Evolutionary conservation across 2,797 vertebrate genomes (phyloP).

Genomic region (Poecilia gillii): DNA sequence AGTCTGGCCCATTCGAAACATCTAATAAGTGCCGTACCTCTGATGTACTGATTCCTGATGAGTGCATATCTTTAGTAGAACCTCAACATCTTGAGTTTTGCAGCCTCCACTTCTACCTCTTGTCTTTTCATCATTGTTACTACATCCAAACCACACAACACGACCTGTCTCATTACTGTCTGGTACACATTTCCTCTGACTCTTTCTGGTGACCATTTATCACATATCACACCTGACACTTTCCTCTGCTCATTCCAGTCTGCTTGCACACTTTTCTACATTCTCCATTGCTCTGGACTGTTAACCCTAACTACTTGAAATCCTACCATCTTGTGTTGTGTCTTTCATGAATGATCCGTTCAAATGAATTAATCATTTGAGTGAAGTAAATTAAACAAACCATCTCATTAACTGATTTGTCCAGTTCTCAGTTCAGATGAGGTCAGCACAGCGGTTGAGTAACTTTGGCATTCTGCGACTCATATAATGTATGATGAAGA

Average conservation of each 20-base stretch:
- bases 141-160: neutral
- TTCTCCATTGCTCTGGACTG: neutral
- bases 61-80: too few relatives aligned
- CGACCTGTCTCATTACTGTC: neutral
- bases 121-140: neutral
- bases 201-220: neutral
- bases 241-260: neutral
- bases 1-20: neutral
- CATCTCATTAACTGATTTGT: neutral
- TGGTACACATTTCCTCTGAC: neutral
- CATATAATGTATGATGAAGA: too few relatives aligned
- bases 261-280: neutral
- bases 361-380: too few relatives aligned
- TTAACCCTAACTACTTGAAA: neutral
- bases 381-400: neutral
- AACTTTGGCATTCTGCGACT: too few relatives aligned
- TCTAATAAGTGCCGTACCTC: neutral
- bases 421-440: too few relatives aligned
- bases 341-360: too few relatives aligned
- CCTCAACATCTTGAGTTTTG: neutral
- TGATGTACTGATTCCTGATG: neutral
- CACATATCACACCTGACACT: neutral
- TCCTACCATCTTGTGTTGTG: neutral
- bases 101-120: neutral
- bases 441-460: too few relatives aligned